Evolutionary conservation across 2,797 vertebrate genomes (phyloP).

Genomic region (Crenuchus spilurus): DNA sequence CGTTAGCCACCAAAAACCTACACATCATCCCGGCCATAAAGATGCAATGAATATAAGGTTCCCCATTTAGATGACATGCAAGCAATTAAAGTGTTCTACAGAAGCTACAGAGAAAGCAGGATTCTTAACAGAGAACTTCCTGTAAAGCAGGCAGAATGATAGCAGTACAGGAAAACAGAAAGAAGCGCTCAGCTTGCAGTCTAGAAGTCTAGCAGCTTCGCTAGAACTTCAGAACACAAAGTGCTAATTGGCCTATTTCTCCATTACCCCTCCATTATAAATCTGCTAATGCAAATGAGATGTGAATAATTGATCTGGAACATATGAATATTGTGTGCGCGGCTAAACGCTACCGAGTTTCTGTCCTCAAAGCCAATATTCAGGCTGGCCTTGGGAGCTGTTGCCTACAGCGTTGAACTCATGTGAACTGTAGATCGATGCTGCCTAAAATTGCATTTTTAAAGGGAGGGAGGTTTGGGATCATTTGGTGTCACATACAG

Average conservation of each 20-base stretch:
- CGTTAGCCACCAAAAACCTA: constrained; percentile 10
- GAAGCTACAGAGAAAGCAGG: not conserved
- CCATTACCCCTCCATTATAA: constrained; percentile 21
- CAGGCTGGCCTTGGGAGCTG: constrained; percentile 16
- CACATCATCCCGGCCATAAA: constrained; percentile 11
- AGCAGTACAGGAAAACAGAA: constrained; percentile 22
- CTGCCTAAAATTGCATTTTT: constrained; percentile 1
- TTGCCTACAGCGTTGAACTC: constrained; percentile 8
- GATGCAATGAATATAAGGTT: constrained; percentile 1
- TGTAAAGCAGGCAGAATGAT: constrained; percentile 11
- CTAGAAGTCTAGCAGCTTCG: constrained; percentile 22
- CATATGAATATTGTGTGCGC: constrained; percentile 29
- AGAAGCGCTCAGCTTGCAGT: constrained; percentile 12
- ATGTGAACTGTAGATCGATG: constrained; percentile 1
- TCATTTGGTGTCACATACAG: constrained; percentile 3
- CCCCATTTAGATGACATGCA: constrained; percentile 3
- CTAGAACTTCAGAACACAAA: constrained; percentile 25
- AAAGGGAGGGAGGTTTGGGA: constrained; percentile 10
- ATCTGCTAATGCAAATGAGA: constrained; percentile 33
- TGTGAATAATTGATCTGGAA: constrained; percentile 40
- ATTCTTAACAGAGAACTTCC: constrained; percentile 3
- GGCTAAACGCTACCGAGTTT: constrained; percentile 5
- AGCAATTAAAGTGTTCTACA: constrained; percentile 6
- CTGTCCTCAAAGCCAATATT: not conserved
- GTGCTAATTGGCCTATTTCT: constrained; percentile 38